A percentile compares a stretch with the other conserved stretches of the same genome.
phyloP scores from a whole-genome alignment of 1,140 invertebrate genomes.

The Adoxophyes honmai region DNA sequence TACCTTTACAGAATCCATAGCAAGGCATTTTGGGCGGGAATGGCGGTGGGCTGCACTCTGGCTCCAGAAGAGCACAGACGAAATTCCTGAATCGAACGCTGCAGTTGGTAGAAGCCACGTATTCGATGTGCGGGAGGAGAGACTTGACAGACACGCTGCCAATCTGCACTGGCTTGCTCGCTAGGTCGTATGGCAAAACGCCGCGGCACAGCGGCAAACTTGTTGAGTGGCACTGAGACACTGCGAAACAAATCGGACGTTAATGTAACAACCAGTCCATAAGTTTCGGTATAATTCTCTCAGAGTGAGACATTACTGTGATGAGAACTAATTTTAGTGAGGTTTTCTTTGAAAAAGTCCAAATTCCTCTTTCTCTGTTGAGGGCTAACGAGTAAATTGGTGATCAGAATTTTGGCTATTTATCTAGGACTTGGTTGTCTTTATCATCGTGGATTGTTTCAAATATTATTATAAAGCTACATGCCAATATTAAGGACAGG shows the following conservation, averaged over 20 bases:
- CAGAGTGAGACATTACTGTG: too few relatives aligned
- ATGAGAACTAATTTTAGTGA: too few relatives aligned
- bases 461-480: too few relatives aligned
- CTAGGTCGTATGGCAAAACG: constrained; percentile 81
- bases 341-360: too few relatives aligned
- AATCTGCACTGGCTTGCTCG: constrained; percentile 56
- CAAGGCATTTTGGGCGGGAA: constrained; percentile 79
- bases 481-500: too few relatives aligned
- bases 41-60: constrained; percentile 80
- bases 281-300: too few relatives aligned
- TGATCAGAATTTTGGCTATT: too few relatives aligned
- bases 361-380: too few relatives aligned
- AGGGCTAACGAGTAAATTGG: too few relatives aligned
- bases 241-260: constrained; percentile 34
- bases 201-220: constrained; percentile 76
- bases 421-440: too few relatives aligned
- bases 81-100: constrained; percentile 80
- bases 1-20: constrained; percentile 82
- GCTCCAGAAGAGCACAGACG: constrained; percentile 81
- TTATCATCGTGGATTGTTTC: too few relatives aligned
- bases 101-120: constrained; percentile 79
- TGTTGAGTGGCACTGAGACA: constrained; percentile 68
- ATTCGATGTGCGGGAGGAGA: constrained; percentile 75
- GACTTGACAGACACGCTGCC: constrained; percentile 56
- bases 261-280: background rate